Evolutionary conservation across 2,888 invertebrate genomes (phyloP), one percentile per base, ranked within the genome.

Genomic region (Allacma fusca): DNA sequence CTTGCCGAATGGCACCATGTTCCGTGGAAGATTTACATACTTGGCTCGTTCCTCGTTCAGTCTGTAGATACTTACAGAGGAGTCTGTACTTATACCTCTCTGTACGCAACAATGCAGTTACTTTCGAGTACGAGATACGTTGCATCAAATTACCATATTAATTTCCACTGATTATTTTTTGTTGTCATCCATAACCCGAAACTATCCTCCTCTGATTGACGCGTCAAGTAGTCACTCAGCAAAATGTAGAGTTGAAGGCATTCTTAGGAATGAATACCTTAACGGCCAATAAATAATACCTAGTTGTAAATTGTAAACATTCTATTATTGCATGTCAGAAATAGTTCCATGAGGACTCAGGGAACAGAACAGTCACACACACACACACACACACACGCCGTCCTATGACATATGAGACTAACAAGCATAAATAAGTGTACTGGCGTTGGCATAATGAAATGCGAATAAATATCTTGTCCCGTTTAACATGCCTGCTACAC

Each of bases 131-230:
- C 5, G n/a, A 69, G 19, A 40, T 69, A 40, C 40, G 28, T 40
- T 23, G 68, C 23, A 59, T 57, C 24, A 70, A 44, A 77, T 77
- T 71, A 77, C 77, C 77, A 77, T 77, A 77, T 77, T 77, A 72
- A 77, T 72, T 77, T 67, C 68, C 67, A 77, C 50, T 77, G 71
- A 77, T 77, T 71, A 74, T 79, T 79, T 79, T 79, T 79, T 79
- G 74, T 76, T 72, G 62, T 76, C 79, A 74, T 79, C 76, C 74
- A 76, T 79, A 79, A 79, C 76, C 76, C 73, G 74, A 74, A 76
- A 77, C 72, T 76, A 76, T 79, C 62, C 44, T 75, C 64, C n/a
- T 64, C 29, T 76, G 79, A 79, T 79, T 73, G 79, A 71, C 79
- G 79, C 76, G 77, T 77, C 77, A 77, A 77, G 72, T 72, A 72